A percentile compares a stretch with the other conserved stretches of the same genome.
Conservation (phyloP, 2,797 vertebrate genomes). For the Cottoperca gobio region DNA sequence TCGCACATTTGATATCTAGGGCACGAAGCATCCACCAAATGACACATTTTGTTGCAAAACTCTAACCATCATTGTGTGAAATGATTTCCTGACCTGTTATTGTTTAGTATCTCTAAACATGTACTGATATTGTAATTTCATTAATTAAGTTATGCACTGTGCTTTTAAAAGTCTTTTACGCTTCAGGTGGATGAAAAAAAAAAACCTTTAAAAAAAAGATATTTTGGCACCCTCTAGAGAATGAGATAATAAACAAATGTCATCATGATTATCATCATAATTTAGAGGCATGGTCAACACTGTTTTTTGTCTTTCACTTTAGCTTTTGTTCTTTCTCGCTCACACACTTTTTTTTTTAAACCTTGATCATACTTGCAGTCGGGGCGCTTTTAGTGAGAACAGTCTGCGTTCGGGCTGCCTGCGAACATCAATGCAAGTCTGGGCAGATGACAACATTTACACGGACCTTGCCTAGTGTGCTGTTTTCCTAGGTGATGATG, state of each 20-base stretch:
- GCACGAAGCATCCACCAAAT: conserved; percentile 21
- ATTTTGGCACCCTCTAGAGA: conserved; percentile 9
- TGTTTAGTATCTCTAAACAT: conserved; percentile 23
- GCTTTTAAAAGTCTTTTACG: conserved; percentile 13
- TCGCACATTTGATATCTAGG: conserved; percentile 34
- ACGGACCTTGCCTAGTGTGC: neutral
- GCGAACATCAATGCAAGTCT: neutral
- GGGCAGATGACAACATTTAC: neutral
- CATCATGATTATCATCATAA: conserved; percentile 6
- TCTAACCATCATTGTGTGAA: neutral
- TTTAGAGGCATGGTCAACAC: neutral
- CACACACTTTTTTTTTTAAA: neutral
- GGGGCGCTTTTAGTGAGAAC: neutral
- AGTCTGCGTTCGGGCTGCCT: neutral
- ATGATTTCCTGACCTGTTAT: conserved; percentile 5
- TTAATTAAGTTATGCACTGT: neutral
- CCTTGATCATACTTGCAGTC: neutral
- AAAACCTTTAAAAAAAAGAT: too few species aligned
- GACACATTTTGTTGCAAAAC: conserved; percentile 16
- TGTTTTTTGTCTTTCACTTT: neutral
- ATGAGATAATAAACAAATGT: conserved; percentile 9
- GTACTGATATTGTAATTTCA: neutral
- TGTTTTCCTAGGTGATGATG: neutral
- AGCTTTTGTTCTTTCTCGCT: neutral
- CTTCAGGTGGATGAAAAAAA: conserved; percentile 10